phyloP scores from a whole-genome alignment of 2,797 vertebrate genomes.

The Platalea minor region DNA sequence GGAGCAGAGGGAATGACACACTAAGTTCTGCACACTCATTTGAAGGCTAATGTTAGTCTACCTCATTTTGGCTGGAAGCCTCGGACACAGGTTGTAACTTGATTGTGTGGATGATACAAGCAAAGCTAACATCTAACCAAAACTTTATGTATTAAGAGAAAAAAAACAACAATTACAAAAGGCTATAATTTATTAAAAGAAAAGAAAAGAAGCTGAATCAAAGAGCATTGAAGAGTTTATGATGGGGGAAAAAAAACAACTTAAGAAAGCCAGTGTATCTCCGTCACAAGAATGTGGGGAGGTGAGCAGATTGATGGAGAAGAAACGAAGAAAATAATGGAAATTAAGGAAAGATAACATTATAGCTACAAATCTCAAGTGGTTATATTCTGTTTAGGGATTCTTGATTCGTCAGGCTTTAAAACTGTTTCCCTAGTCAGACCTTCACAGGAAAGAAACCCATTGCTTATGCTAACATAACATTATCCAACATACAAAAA shows the following conservation, averaged over 20 bases:
- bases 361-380: background rate
- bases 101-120: background rate
- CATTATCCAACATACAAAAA: background rate
- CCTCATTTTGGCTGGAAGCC: background rate
- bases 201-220: background rate
- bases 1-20: background rate
- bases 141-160: background rate
- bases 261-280: background rate
- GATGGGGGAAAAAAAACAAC: accelerated
- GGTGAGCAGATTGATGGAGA: background rate
- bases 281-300: background rate
- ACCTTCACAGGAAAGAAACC: background rate
- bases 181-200: background rate
- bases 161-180: background rate
- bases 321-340: background rate
- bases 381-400: background rate
- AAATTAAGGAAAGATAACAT: background rate
- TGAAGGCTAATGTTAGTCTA: background rate
- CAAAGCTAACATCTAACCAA: background rate
- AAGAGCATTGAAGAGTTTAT: background rate
- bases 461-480: background rate
- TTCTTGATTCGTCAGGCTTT: background rate
- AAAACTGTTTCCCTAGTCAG: background rate
- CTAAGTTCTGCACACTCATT: background rate
- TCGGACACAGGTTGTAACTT: background rate